Conservation (phyloP, 2,113 vertebrate genomes). For the Glareola pratincola region DNA sequence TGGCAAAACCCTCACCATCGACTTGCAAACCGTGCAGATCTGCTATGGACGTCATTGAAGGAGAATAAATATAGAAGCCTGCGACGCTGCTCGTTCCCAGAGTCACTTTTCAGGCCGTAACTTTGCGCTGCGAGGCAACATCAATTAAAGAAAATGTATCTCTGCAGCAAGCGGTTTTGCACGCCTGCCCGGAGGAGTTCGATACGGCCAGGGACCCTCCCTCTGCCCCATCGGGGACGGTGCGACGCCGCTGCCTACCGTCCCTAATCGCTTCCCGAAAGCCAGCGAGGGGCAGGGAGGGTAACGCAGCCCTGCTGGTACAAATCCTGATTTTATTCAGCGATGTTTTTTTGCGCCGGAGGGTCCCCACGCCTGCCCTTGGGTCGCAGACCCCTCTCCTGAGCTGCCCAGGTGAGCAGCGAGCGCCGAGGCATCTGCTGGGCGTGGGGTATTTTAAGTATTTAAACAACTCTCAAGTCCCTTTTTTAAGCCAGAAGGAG, state of each 20-base stretch:
- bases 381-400: neutral
- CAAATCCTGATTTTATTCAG: neutral
- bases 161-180: neutral
- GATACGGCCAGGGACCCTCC: accelerated
- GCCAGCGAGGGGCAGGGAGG: neutral
- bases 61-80: conserved; percentile 71
- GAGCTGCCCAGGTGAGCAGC: accelerated
- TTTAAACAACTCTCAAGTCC: neutral
- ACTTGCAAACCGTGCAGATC: conserved; percentile 20
- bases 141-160: conserved; percentile 48
- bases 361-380: accelerated
- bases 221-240: accelerated
- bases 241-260: neutral
- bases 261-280: neutral
- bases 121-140: neutral
- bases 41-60: conserved; percentile 4
- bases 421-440: neutral
- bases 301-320: accelerated
- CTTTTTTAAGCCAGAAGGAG: neutral
- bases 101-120: conserved; percentile 15
- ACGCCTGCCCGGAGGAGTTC: neutral
- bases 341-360: neutral
- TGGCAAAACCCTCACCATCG: neutral
- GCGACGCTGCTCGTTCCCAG: conserved; percentile 20
- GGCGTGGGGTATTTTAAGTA: neutral